phyloP scores from a whole-genome alignment of 2,113 vertebrate species.

The Speoplatyrhinus poulsoni region DNA sequence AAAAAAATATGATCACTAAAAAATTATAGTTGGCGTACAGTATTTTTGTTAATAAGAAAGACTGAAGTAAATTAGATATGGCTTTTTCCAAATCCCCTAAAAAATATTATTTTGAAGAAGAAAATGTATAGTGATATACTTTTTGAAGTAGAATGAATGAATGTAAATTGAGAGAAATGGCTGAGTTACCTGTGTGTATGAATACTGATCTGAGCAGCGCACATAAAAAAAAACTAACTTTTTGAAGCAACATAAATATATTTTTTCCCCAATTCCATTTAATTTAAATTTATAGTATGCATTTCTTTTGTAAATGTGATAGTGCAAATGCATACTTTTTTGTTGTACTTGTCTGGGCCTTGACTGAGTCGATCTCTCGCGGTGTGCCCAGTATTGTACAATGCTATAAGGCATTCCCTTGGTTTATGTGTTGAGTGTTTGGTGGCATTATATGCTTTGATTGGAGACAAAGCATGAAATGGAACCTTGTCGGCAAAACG shows the following conservation, averaged over 20 bases:
- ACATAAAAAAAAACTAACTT: constrained; percentile 8
- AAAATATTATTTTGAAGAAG: background rate
- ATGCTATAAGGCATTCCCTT: constrained; percentile 55
- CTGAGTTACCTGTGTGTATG: constrained; percentile 8
- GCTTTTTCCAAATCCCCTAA: constrained; percentile 1
- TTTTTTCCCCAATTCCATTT: constrained; percentile 49
- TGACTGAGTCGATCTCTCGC: constrained; percentile 44
- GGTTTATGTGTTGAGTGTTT: constrained; percentile 60
- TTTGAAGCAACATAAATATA: constrained; percentile 35
- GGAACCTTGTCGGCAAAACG: constrained; percentile 40
- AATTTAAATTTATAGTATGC: constrained; percentile 57
- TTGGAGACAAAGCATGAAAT: constrained; percentile 67
- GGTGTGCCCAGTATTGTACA: constrained; percentile 61
- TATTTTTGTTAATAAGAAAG: constrained; percentile 19
- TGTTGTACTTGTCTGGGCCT: constrained; percentile 61
- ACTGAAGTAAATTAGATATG: constrained; percentile 23
- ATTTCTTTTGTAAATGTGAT: constrained; percentile 65
- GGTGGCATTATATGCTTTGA: constrained; percentile 58
- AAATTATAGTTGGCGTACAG: background rate
- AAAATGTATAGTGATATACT: constrained; percentile 14
- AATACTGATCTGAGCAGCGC: constrained; percentile 12
- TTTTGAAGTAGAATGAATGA: constrained; percentile 5
- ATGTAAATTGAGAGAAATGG: constrained; percentile 3
- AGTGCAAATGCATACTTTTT: constrained; percentile 61
- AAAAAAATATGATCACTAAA: background rate